These are phyloP conservation scores for Sus scrofa DNA, from an alignment of 2,113 vertebrate species.

Conservation along the genomic window T2T-Sscrofa CM000814.6:16691001-16691500, in stretches of 20 bases:
- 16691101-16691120: not conserved
- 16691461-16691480: too few species aligned
- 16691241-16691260: not conserved
- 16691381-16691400: too few species aligned
- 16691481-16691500: too few species aligned
- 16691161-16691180: not conserved
- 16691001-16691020: not conserved
- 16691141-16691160: not conserved
- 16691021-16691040: not conserved
- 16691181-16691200: not conserved
- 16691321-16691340: slow-evolving; percentile 31
- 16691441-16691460: too few species aligned
- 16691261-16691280: not conserved
- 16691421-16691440: too few species aligned
- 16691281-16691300: not conserved
- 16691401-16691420: too few species aligned
- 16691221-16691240: not conserved
- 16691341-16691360: not conserved
- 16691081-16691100: not conserved
- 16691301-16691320: too few species aligned
- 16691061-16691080: not conserved
- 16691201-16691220: not conserved
- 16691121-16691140: not conserved
- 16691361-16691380: not conserved
- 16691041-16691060: not conserved